Evolutionary conservation across 2,797 vertebrate genomes (phyloP), one percentile per base, ranked within the genome.

Genomic region (Alauda arvensis): DNA sequence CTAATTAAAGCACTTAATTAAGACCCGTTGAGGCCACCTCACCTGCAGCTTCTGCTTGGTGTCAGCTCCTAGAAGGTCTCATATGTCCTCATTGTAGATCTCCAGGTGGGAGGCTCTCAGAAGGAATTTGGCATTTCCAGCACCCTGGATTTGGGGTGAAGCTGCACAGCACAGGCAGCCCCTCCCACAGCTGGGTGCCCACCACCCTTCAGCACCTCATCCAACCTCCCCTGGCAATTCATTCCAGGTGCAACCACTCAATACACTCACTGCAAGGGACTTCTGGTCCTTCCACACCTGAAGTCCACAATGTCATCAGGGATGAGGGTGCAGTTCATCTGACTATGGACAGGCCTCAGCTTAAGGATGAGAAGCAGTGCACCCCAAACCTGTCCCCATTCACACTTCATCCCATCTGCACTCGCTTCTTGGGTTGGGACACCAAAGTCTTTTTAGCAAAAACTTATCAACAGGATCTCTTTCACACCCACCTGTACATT

Each of bases 41-140:
- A 99, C 98, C 98, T 99, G 98, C 90, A 99, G 91, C 95, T 97
- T 98, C 91, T 98, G 98, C 92, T 98, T 99, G 92, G 97, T 97
- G 94, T 98, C 98, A 23, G 93, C 94, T 82, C 98, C 98, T 66
- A 98, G 95, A 83, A 99, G 98, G 94, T 99, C 98, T 87, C 96
- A 76, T 80, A 98, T 87, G 53, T 99, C 98, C 94, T 99, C 98
- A 3, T 98, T 98, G 97, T 98, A 99, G 92, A 99, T 99, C 95
- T 99, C 98, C 91, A 99, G 95, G 95, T 97, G 99, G 60, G 98
- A 99, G 29, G 98, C 98, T 93, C 98, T 97, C 76, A 98, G 97
- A 89, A 98, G 96, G 95, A 99, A 98, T 88, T 98, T 98, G 19
- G 98, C 97, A 42, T 98, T 98, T 96, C 98, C 98, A 74, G 98